These are phyloP conservation scores for Schizothorax lantsangensis DNA, from an alignment of 2,797 vertebrate species.

Conservation along the genomic window DNA sequence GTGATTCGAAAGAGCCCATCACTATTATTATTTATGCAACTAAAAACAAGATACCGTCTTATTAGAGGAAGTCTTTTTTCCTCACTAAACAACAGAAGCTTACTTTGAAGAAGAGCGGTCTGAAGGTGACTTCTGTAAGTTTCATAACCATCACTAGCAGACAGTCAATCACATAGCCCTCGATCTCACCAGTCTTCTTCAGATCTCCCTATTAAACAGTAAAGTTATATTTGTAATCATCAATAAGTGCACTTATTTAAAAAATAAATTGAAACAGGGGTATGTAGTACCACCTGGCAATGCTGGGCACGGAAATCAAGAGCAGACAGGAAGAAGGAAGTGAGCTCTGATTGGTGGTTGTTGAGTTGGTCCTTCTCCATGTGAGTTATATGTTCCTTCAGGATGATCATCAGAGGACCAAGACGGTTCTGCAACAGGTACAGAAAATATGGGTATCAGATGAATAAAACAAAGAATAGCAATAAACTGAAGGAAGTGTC, in stretches of 20 bases:
- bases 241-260: not conserved
- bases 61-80: not conserved
- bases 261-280: not conserved
- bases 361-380: conserved; percentile 88
- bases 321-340: conserved; percentile 87
- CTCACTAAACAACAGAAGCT: conserved; percentile 7
- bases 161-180: conserved; percentile 85
- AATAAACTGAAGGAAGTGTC: not conserved
- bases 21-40: not conserved
- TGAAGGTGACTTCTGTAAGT: conserved; percentile 93
- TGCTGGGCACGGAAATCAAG: conserved; percentile 88
- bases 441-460: not conserved
- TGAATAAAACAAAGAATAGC: not conserved
- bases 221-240: not conserved
- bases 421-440: conserved; percentile 77
- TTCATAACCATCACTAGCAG: conserved; percentile 93
- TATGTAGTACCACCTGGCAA: conserved; percentile 82
- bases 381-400: conserved; percentile 87
- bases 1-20: not conserved
- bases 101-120: conserved; percentile 97
- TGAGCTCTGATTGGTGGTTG: conserved; percentile 90
- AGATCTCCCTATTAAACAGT: conserved; percentile 80
- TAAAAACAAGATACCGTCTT: not conserved
- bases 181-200: conserved; percentile 80
- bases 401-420: conserved; percentile 85